Base-by-base conservation (phyloP, 2,113 vertebrate genomes). In the Fukomys damarensis region DNA sequence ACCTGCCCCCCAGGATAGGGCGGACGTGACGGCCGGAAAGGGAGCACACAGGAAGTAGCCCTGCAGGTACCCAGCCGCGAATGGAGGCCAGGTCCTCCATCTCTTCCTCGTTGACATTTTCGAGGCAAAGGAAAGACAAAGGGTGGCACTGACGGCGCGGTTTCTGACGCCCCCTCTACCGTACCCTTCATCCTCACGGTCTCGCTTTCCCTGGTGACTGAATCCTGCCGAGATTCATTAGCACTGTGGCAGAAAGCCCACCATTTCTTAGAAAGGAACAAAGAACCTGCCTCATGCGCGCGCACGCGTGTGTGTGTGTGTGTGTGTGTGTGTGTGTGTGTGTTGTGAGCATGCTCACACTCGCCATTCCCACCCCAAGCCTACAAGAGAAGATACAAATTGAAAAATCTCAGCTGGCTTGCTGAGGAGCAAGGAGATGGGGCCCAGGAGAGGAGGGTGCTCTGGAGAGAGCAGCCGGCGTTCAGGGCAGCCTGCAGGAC, bases 191-290 rank as follows among this genome's bases (percentile, higher is more conserved):
- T 68, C 92, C 89, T 90, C 54, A 74, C 43, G 56, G 70, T 49
- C 54, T 49, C 49, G 58, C 59, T 56, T 72, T 86, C 84, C 43
- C 91, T 68, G 56, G 28, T 14, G 2, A 89, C 13, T 49, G 80
- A 94, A 54, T 91, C 79, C 68, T 61, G 13, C 65, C 63, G 65
- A 5, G 2, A 79, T 79, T 91, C 93, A 96, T 93, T 86, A 96
- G 80, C 43, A 85, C 22, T 68, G 93, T 90, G 68, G 76, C 80
- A 68, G 9, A 84, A 61, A 96, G 28, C 41, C 54, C 70, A 84
- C 20, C 66, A 83, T 26, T 83, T 91, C 74, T 89, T 89, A 59
- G 65, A 85, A 86, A 93, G 66, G 66, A 92, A 93, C 63, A 90
- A 96, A 80, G 49, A 92, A 61, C 54, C 41, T 38, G n/a, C n/a